A percentile compares a stretch with the other conserved stretches of the same genome.
These are phyloP conservation scores for Himalopsyche kuldschensis DNA, from an alignment of 2,888 invertebrate species.

Conservation along the genomic window DNA sequence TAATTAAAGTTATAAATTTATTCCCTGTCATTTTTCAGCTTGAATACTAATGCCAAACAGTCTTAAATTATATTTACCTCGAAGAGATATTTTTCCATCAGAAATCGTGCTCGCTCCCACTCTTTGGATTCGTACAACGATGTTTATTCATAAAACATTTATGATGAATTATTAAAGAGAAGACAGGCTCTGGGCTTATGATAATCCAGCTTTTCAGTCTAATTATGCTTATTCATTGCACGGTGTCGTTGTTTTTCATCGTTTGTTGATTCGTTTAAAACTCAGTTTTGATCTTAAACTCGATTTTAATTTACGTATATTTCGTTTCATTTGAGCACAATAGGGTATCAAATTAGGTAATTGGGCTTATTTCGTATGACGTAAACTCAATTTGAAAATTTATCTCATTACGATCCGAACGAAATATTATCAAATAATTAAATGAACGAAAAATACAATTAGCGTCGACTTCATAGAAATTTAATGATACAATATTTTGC, in stretches of 20 bases:
- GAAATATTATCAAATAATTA: no score
- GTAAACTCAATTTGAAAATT: neutral
- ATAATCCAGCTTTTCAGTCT: slow-evolving; percentile 22
- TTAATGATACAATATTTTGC: no score
- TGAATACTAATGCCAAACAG: slow-evolving; percentile 27
- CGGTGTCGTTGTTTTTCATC: neutral
- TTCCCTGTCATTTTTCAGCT: slow-evolving; percentile 25
- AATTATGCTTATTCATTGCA: slow-evolving; percentile 27
- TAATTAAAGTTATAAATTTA: slow-evolving; percentile 32
- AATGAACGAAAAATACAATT: no score
- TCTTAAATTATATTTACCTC: slow-evolving; percentile 6
- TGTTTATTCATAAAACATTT: slow-evolving; percentile 26
- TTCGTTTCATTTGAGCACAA: neutral
- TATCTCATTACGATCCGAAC: neutral
- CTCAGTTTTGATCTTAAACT: neutral
- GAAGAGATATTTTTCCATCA: slow-evolving; percentile 12
- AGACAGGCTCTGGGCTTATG: slow-evolving; percentile 24
- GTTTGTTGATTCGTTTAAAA: neutral
- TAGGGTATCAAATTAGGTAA: neutral
- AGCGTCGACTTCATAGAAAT: no score
- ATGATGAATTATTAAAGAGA: slow-evolving; percentile 16
- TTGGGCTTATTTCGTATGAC: neutral
- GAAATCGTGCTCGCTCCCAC: slow-evolving; percentile 8
- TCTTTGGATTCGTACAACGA: neutral
- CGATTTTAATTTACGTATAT: neutral